A percentile compares a stretch with the other conserved stretches of the same genome.
Evolutionary conservation across 1,140 invertebrate genomes (phyloP).

Genomic region (Rhagoletis zephyria): DNA sequence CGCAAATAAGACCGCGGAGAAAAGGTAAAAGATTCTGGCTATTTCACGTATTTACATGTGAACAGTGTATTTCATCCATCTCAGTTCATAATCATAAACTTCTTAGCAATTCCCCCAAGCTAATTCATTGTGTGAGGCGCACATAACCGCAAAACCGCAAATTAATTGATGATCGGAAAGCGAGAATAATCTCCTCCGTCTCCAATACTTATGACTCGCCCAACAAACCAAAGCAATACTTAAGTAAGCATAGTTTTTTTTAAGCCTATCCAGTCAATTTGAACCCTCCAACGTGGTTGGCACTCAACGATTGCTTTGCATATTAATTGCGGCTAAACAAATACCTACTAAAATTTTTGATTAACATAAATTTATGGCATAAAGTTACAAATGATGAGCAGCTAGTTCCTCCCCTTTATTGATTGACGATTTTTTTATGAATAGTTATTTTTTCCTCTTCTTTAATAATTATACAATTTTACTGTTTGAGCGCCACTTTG

Average conservation of each 20-base stretch:
- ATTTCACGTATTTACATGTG: too few species aligned
- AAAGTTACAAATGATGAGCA: conserved; percentile 10
- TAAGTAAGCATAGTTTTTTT: background rate
- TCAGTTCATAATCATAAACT: too few species aligned
- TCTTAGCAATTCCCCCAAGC: background rate
- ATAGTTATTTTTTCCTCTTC: background rate
- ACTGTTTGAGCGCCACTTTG: background rate
- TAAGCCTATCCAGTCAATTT: background rate
- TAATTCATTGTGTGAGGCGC: background rate
- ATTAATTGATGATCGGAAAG: conserved; percentile 1
- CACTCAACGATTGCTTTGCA: background rate
- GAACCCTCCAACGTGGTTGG: background rate
- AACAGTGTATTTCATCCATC: too few species aligned
- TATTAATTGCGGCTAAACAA: conserved; percentile 22
- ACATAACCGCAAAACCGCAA: conserved; percentile 21
- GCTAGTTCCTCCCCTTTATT: background rate
- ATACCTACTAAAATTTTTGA: background rate
- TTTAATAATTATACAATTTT: background rate
- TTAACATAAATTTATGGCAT: conserved; percentile 37
- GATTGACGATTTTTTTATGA: background rate
- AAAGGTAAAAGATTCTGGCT: too few species aligned
- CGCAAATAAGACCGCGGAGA: too few species aligned
- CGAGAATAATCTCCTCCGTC: background rate
- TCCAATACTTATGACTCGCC: background rate
- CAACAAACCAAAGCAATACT: conserved; percentile 12